phyloP scores from a whole-genome alignment of 2,888 invertebrate species.

The Drosophila pseudotalamancana region DNA sequence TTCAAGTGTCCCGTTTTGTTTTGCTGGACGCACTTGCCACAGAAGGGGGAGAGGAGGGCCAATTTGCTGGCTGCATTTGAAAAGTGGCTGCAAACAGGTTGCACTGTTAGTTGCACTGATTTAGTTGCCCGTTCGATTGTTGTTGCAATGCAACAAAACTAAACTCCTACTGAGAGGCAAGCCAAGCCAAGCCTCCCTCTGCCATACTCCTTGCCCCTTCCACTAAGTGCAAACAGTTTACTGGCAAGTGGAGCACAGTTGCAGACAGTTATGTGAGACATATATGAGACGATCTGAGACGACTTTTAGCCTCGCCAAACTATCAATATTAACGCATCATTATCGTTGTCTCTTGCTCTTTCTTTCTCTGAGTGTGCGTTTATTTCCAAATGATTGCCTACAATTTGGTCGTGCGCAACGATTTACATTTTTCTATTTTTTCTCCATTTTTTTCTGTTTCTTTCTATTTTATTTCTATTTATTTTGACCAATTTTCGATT shows the following conservation, averaged over 20 bases:
- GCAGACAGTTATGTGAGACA: conserved; percentile 39
- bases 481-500: conserved; percentile 10
- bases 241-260: conserved; percentile 61
- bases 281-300: conserved; percentile 29
- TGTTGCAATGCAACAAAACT: conserved; percentile 49
- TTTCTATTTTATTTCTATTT: conserved; percentile 33
- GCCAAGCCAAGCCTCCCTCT: neutral
- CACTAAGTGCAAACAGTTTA: conserved; percentile 45
- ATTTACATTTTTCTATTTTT: conserved; percentile 53
- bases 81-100: conserved; percentile 66
- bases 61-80: conserved; percentile 68
- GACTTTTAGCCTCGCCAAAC: conserved; percentile 57
- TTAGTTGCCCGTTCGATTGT: conserved; percentile 56
- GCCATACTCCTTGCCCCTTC: neutral
- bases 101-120: conserved; percentile 79
- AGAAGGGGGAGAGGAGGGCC: conserved; percentile 11
- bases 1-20: conserved; percentile 76
- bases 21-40: conserved; percentile 29
- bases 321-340: conserved; percentile 44
- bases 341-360: neutral
- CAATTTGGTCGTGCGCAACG: conserved; percentile 76
- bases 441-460: conserved; percentile 29
- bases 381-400: conserved; percentile 73
- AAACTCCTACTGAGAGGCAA: neutral
- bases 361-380: conserved; percentile 23